Evolutionary conservation across 2,113 vertebrate species (phyloP).

Genomic region (Paradoxurus hermaphroditus): DNA sequence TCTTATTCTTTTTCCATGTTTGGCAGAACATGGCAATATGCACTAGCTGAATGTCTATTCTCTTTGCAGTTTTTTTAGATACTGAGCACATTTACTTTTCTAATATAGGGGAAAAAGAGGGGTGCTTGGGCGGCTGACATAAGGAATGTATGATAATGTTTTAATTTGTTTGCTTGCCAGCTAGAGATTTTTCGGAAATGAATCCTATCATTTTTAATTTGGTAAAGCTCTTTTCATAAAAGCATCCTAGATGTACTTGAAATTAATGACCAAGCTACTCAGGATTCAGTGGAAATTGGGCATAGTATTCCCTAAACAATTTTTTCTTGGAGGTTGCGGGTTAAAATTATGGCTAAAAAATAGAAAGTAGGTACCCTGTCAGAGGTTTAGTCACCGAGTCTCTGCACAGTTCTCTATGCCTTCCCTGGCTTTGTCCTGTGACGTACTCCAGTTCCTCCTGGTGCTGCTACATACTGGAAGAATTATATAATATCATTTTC

Average conservation of each 20-base stretch:
- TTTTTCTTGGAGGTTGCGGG: not conserved
- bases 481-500: not conserved
- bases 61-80: not conserved
- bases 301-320: not conserved
- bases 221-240: not conserved
- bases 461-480: not conserved
- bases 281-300: not conserved
- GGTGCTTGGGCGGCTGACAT: not conserved
- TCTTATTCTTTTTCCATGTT: not conserved
- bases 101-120: not conserved
- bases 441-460: not conserved
- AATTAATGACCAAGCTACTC: not conserved
- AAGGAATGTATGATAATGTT: not conserved
- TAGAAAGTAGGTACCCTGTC: not conserved
- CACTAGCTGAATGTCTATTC: not conserved
- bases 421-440: not conserved
- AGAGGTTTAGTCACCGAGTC: not conserved
- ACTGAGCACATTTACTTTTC: not conserved
- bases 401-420: not conserved
- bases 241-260: slow-evolving; percentile 14
- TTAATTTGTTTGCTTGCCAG: not conserved
- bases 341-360: slow-evolving; percentile 25
- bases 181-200: not conserved
- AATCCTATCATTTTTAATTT: not conserved
- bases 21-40: not conserved